These are phyloP conservation scores for Drosophila formosana DNA, from an alignment of 2,888 invertebrate genomes.

Conservation along the genomic window DNA sequence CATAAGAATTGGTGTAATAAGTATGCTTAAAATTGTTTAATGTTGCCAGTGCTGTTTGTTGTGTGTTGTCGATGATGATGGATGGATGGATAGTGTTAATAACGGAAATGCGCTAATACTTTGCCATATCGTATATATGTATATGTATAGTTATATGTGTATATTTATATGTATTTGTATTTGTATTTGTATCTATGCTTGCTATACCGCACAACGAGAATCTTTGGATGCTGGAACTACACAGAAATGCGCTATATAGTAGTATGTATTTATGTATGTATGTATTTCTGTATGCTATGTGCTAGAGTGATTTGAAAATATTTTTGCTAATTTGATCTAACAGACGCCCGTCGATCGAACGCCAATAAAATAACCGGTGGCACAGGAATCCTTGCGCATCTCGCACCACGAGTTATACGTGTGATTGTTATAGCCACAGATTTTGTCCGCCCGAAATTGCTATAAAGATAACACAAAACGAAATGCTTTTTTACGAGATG, in stretches of 20 bases:
- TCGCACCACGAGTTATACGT: conserved; percentile 92
- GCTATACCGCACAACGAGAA: conserved; percentile 70
- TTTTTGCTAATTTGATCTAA: conserved; percentile 57
- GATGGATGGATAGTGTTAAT: conserved; percentile 10
- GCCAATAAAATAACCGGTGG: conserved; percentile 90
- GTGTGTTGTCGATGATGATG: conserved; percentile 23
- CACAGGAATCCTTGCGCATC: conserved; percentile 91
- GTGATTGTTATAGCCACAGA: conserved; percentile 91
- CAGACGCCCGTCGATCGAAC: conserved; percentile 89
- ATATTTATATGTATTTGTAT: conserved; percentile 21
- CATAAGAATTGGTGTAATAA: conserved; percentile 34
- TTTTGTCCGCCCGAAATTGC: conserved; percentile 84
- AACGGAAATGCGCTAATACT: conserved; percentile 49
- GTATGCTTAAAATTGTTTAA: conserved; percentile 15
- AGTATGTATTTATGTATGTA: conserved; percentile 30
- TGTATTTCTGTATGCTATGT: conserved; percentile 39
- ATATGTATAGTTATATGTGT: conserved; percentile 20
- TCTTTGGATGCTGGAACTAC: conserved; percentile 76
- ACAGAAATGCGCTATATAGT: conserved; percentile 45
- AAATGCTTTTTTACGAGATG: conserved; percentile 10
- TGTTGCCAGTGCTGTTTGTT: conserved; percentile 8
- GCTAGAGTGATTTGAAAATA: conserved; percentile 42
- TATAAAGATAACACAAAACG: conserved; percentile 24
- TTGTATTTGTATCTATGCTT: conserved; percentile 35
- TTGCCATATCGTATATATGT: conserved; percentile 34